Conservation (phyloP, 1,140 invertebrate genomes). For the Subanguina moxae region DNA sequence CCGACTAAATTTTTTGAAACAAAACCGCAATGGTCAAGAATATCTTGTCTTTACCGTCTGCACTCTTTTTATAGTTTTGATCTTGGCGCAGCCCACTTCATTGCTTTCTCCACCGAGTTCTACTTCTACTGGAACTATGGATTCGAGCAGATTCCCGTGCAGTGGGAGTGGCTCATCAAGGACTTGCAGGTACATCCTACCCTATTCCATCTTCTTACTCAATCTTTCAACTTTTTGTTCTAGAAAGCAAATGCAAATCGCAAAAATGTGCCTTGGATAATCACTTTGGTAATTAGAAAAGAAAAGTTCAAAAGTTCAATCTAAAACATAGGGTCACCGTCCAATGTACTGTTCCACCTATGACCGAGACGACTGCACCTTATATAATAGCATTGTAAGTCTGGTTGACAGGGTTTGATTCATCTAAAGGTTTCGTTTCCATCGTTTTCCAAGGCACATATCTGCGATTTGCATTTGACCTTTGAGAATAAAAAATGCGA, state of each 20-base stretch:
- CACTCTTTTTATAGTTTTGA: constrained; percentile 61
- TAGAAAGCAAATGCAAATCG: constrained; percentile 52
- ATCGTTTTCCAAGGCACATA: not conserved
- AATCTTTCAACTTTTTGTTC: not conserved
- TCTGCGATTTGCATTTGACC: not conserved
- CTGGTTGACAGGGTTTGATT: too few species aligned
- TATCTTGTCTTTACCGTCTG: constrained; percentile 2
- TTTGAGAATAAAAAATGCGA: constrained; percentile 8
- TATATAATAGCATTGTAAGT: constrained; percentile 37
- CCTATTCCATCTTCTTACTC: not conserved
- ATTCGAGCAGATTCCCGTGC: constrained; percentile 73
- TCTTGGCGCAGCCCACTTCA: constrained; percentile 83
- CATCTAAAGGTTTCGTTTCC: too few species aligned
- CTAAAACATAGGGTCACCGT: constrained; percentile 70
- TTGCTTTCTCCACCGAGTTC: constrained; percentile 85
- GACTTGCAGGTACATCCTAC: constrained; percentile 66
- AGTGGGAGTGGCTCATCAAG: constrained; percentile 81
- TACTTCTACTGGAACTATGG: constrained; percentile 83
- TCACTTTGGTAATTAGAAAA: constrained; percentile 66
- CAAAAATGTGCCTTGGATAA: constrained; percentile 75
- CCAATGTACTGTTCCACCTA: constrained; percentile 93
- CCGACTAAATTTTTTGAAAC: too few species aligned
- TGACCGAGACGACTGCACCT: constrained; percentile 78
- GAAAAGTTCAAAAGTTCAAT: too few species aligned
- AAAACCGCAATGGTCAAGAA: constrained; percentile 7